Base-by-base conservation (phyloP, 1,140 invertebrate species). In the Diachasma alloeum region DNA sequence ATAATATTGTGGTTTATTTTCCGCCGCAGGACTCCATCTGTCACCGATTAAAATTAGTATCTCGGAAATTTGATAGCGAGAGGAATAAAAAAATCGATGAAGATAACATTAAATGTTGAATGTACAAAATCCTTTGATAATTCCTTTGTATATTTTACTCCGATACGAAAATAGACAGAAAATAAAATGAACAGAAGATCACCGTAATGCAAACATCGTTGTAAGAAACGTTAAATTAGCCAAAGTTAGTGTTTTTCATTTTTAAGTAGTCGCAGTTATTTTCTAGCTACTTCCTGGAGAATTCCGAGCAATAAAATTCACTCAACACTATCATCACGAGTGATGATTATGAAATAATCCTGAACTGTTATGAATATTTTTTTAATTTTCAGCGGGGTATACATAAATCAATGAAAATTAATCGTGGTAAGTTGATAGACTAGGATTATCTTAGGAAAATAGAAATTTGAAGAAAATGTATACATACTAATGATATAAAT, bases 381-480 rank as follows among this genome's bases (percentile, higher is more conserved):
- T 82, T 81, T 82, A 83, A 83, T 81, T 84, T 83, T 84, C 81
- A 83, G 82, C 76, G 73, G 81, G 76, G 71, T 82, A 84, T 85
- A 83, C 83, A 83, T 72, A 72, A 53, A 87, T 81, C 72, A 82
- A 78, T 81, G 80, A 77, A 81, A 83, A 82, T 72, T 85, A 84
- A 87, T 86, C 85, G 85, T 87, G 85, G 84, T 88, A 87, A 84
- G 85, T 86, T 83, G 83, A 81, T 87, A 85, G 81, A 85, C 70
- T 88, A 88, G 84, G 83, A 83, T 87, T 84, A 87, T 86, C 85
- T 84, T 68, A 87, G 87, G 84, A 79, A 77, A 81, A 86, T 86
- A 87, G 85, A 85, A 81, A 87, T 87, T 83, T 83, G 13, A 75
- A 66, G 19, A 87, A 85, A 79, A 83, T 86, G 81, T 86, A 87